A percentile compares a stretch with the other conserved stretches of the same genome.
Evolutionary conservation across 2,797 vertebrate genomes (phyloP).

Genomic region (Meda fulgida): DNA sequence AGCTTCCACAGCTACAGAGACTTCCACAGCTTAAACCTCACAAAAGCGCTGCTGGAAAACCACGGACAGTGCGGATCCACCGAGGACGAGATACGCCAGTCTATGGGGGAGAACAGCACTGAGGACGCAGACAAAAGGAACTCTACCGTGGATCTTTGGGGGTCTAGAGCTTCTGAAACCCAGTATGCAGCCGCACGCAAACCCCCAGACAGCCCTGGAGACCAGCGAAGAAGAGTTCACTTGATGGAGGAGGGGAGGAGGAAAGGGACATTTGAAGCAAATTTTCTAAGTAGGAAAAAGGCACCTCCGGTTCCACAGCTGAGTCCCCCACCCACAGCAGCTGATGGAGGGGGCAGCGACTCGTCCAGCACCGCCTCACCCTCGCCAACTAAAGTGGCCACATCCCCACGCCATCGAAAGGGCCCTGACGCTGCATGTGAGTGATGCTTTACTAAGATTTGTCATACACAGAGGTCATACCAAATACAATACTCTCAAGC

Average conservation of each 20-base stretch:
- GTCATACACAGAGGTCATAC: neutral
- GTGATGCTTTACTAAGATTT: slow-evolving; percentile 32
- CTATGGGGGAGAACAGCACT: slow-evolving; percentile 71
- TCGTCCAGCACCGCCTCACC: slow-evolving; percentile 87
- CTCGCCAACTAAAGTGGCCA: slow-evolving; percentile 89
- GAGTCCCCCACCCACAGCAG: slow-evolving; percentile 78
- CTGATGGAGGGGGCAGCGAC: slow-evolving; percentile 84
- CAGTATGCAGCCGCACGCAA: slow-evolving; percentile 65
- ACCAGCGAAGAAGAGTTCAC: slow-evolving; percentile 79
- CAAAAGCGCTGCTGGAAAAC: slow-evolving; percentile 79
- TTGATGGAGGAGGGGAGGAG: slow-evolving; percentile 84
- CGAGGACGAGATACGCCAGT: slow-evolving; percentile 65
- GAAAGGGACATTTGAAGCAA: slow-evolving; percentile 88
- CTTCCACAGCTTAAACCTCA: slow-evolving; percentile 89
- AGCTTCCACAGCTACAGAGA: slow-evolving; percentile 95
- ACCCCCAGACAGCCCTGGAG: slow-evolving; percentile 78
- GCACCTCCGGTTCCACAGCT: slow-evolving; percentile 82
- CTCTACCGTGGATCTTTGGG: slow-evolving; percentile 74
- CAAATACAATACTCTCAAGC: slow-evolving; percentile 36
- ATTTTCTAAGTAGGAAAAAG: slow-evolving; percentile 88
- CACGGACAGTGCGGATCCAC: slow-evolving; percentile 59
- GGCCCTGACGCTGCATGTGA: slow-evolving; percentile 81
- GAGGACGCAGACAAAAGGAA: slow-evolving; percentile 77
- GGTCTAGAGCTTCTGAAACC: slow-evolving; percentile 65
- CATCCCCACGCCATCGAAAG: slow-evolving; percentile 91